Conservation (phyloP, 1,140 invertebrate species). For the Oppia nitens region DNA sequence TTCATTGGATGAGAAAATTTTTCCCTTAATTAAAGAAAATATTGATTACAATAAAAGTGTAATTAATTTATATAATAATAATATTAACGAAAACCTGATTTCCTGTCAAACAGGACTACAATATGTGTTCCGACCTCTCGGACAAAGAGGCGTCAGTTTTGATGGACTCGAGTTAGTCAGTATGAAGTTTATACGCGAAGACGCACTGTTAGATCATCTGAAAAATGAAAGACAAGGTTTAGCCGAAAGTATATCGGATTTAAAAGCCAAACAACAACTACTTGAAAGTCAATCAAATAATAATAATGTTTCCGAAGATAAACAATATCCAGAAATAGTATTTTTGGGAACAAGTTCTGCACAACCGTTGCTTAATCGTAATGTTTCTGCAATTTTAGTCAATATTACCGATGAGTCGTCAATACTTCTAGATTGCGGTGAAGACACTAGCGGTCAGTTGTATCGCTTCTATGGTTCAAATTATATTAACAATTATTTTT, state of each 20-base stretch:
- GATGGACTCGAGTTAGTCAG: background rate
- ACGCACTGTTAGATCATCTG: background rate
- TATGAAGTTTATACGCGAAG: background rate
- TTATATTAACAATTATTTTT: slow-evolving; percentile 41
- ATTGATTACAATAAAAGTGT: background rate
- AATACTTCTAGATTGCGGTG: slow-evolving; percentile 82
- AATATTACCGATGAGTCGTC: slow-evolving; percentile 32
- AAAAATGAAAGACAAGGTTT: slow-evolving; percentile 32
- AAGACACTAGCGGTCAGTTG: slow-evolving; percentile 73
- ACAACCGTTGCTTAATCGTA: slow-evolving; percentile 75
- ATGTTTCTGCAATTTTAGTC: slow-evolving; percentile 67
- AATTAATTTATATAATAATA: no score
- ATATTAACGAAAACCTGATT: slow-evolving; percentile 30
- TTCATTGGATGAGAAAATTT: slow-evolving; percentile 24
- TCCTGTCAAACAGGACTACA: background rate
- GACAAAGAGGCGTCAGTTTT: slow-evolving; percentile 24
- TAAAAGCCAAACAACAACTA: slow-evolving; percentile 29
- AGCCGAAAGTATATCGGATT: slow-evolving; percentile 31
- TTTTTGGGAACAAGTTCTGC: slow-evolving; percentile 87
- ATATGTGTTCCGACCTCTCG: slow-evolving; percentile 33
- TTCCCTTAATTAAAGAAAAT: slow-evolving; percentile 21
- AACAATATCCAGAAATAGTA: slow-evolving; percentile 50
- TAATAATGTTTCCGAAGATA: background rate
- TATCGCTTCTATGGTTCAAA: slow-evolving; percentile 56
- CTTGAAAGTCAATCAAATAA: background rate